Percentiles rank a stretch among this genome's conserved stretches.
These are phyloP conservation scores for Parauchenoglanis ngamensis DNA, from an alignment of 2,797 vertebrate genomes.

Conservation along the genomic window DNA sequence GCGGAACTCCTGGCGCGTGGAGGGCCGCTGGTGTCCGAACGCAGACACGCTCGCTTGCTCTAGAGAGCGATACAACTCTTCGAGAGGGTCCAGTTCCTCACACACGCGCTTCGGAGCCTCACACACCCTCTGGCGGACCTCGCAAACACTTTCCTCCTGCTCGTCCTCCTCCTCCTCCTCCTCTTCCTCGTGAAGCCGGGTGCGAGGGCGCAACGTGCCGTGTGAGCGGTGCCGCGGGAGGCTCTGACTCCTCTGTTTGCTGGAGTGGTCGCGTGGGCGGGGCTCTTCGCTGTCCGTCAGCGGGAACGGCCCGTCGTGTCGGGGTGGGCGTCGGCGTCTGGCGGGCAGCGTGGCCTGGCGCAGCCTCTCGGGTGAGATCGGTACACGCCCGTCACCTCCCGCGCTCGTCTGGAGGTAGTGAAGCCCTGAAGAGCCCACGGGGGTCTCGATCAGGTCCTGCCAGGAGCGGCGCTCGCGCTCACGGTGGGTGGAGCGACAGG, in stretches of 20 bases:
- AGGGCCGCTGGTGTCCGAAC: conserved; percentile 76
- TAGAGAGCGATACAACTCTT: conserved; percentile 77
- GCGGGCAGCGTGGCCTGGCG: conserved; percentile 73
- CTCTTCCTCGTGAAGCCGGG: conserved; percentile 51
- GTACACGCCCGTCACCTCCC: conserved; percentile 52
- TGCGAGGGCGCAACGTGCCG: conserved; percentile 56
- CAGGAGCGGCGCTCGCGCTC: conserved; percentile 77
- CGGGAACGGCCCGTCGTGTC: conserved; percentile 78
- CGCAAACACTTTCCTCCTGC: conserved; percentile 33
- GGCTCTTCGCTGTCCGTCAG: conserved; percentile 73
- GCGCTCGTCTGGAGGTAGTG: conserved; percentile 79
- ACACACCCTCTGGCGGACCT: conserved; percentile 30
- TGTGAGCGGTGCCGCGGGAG: conserved; percentile 65
- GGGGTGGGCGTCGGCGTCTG: conserved; percentile 65
- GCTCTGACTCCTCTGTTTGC: conserved; percentile 77
- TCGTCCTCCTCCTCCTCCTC: conserved; percentile 68
- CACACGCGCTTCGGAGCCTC: conserved; percentile 37
- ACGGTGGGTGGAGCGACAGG: conserved; percentile 74
- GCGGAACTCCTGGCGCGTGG: conserved; percentile 79
- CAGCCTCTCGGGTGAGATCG: conserved; percentile 69
- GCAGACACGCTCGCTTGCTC: conserved; percentile 76
- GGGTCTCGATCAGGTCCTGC: conserved; percentile 83
- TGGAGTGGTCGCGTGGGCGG: conserved; percentile 59
- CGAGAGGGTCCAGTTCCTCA: conserved; percentile 67
- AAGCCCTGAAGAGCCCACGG: conserved; percentile 79